Conservation (phyloP, 2,797 vertebrate genomes). For the Rhodeus uyekii region DNA sequence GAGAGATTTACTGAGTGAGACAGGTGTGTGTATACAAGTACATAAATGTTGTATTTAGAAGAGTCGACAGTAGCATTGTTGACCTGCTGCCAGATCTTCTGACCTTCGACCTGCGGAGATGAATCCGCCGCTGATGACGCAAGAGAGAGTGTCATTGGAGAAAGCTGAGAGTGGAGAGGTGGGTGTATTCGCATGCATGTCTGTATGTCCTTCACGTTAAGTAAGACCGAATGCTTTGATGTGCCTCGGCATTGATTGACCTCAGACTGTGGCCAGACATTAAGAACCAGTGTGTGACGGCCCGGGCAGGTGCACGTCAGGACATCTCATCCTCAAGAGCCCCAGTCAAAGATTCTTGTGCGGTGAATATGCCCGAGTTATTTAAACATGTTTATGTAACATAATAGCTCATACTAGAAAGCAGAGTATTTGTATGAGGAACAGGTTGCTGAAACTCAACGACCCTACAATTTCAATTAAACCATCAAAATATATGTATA, state of each 20-base stretch:
- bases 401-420: slow-evolving; percentile 6
- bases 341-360: slow-evolving; percentile 33
- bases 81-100: slow-evolving; percentile 65
- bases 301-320: slow-evolving; percentile 42
- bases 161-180: not conserved
- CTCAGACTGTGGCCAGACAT: slow-evolving; percentile 12
- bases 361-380: slow-evolving; percentile 35
- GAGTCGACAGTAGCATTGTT: slow-evolving; percentile 68
- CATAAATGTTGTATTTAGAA: slow-evolving; percentile 4
- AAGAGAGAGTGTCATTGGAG: slow-evolving; percentile 41
- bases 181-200: slow-evolving; percentile 15
- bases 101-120: slow-evolving; percentile 64
- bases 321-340: slow-evolving; percentile 47
- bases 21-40: slow-evolving; percentile 26
- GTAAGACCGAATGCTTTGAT: slow-evolving; percentile 52
- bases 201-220: slow-evolving; percentile 19
- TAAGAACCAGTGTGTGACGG: slow-evolving; percentile 23
- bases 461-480: too few relatives aligned
- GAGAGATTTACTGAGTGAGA: slow-evolving; percentile 44
- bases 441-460: not conserved
- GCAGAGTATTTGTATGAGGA: not conserved
- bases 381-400: slow-evolving; percentile 38
- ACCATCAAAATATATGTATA: too few relatives aligned
- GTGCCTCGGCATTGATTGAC: slow-evolving; percentile 22
- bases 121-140: slow-evolving; percentile 61